Evolutionary conservation across 1,140 invertebrate species (phyloP).

Genomic region (Brachionus calyciflorus): DNA sequence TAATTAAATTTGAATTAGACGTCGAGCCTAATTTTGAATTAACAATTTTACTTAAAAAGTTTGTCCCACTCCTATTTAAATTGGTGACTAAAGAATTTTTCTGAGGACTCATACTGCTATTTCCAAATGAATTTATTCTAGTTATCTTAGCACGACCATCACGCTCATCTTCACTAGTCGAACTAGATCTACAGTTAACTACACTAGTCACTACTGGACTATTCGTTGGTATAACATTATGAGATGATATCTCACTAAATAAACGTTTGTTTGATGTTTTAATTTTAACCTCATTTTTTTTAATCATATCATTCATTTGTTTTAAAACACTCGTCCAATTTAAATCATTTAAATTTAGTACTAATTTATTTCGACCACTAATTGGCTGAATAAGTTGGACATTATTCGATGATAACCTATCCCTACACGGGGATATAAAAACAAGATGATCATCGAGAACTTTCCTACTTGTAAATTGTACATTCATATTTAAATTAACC

Average conservation of each 20-base stretch:
- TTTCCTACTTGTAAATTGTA: background rate
- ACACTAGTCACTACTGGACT: background rate
- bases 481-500: background rate
- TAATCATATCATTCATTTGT: slow-evolving; percentile 38
- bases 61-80: background rate
- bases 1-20: slow-evolving; percentile 36
- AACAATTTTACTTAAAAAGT: slow-evolving; percentile 38
- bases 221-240: background rate
- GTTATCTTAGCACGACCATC: slow-evolving; percentile 8
- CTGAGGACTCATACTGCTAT: background rate
- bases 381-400: slow-evolving; percentile 24
- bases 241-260: slow-evolving; percentile 42
- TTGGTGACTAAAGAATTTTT: background rate
- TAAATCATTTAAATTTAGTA: background rate
- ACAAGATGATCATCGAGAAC: background rate
- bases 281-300: slow-evolving; percentile 26
- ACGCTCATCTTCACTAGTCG: slow-evolving; percentile 5
- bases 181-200: background rate
- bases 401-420: background rate
- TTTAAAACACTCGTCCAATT: background rate
- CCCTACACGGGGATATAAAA: background rate
- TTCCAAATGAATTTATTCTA: background rate
- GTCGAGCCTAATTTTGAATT: slow-evolving; percentile 30
- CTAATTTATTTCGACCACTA: slow-evolving; percentile 4
- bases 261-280: slow-evolving; percentile 30